Base-by-base conservation (phyloP, 2,888 invertebrate genomes). In the Chirona hameri region DNA sequence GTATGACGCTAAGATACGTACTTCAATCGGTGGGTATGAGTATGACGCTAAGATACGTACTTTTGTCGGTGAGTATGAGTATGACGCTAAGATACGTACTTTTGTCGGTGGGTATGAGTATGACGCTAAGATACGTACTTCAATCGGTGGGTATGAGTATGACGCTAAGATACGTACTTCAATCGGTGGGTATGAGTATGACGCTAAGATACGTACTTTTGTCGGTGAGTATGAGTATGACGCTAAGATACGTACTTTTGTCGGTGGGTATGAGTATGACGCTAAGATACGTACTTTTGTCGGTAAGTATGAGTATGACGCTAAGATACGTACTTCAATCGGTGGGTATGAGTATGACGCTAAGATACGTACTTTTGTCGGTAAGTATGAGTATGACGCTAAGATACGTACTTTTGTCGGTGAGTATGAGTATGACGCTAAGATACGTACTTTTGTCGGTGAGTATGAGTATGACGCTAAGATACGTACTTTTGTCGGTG, bases 211-310 rank as follows among this genome's bases (percentile, higher is more conserved):
- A 21, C 12, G 21, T 24, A 60, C 60, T 60, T 60, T 24, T 1
- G 60, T 60, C n/a, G 60, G 60, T 60, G 60, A 60, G 60, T 24
- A 60, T 60, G 60, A 18, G 60, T 60, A 60, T 72, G 46, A 46
- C 39, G n/a, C 27, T 2, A 21, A 18, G n/a, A 27, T 24, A 48
- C 81, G 55, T 60, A 84, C 85, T 84, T 83, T 94, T 96, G 88
- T 99, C 99, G 0, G 99, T 98, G 79, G 97, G 91, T 86, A 99
- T 94, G 87, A 99, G 98, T 86, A 99, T 95, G 46, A 99, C 93
- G 84, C 98, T n/a, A n/a, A n/a, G n/a, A n/a, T n/a, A 21, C 12
- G 21, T 24, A 60, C 60, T 60, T 60, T 24, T 1, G 60, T 60
- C n/a, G 60, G 60, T 60, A 24, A 60, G 60, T 24, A 60, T 60